These are phyloP conservation scores for Bacillus rossius DNA, from an alignment of 1,140 invertebrate genomes.

Conservation along the genomic window DNA sequence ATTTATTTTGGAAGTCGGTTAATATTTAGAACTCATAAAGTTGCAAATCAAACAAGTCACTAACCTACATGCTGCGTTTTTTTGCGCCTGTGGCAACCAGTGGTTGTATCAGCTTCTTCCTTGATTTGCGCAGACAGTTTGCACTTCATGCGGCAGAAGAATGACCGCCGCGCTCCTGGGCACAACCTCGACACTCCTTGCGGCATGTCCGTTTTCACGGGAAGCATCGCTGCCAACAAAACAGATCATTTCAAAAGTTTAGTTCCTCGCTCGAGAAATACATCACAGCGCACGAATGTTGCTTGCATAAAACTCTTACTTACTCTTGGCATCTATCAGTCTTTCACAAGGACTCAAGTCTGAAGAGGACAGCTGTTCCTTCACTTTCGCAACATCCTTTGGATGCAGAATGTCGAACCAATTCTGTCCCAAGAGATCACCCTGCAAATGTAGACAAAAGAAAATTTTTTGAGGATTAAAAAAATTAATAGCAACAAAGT, in stretches of 20 bases:
- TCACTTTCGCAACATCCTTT: conserved; percentile 91
- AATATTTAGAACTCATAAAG: too few species aligned
- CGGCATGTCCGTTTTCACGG: conserved; percentile 80
- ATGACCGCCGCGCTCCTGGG: conserved; percentile 83
- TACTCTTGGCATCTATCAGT: conserved; percentile 91
- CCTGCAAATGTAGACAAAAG: conserved; percentile 45
- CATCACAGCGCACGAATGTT: neutral
- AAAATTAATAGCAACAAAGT: neutral
- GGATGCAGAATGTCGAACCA: conserved; percentile 94
- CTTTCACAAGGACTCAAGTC: conserved; percentile 84
- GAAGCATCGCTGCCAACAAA: conserved; percentile 69
- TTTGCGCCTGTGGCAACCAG: conserved; percentile 55
- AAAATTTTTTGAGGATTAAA: too few species aligned
- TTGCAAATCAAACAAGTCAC: neutral
- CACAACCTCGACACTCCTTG: conserved; percentile 65
- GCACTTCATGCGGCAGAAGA: conserved; percentile 91
- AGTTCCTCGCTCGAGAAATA: neutral
- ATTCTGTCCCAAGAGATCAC: conserved; percentile 86
- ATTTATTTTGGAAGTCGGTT: too few species aligned
- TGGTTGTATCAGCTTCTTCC: conserved; percentile 63
- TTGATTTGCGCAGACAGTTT: conserved; percentile 56
- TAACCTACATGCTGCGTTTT: conserved; percentile 56
- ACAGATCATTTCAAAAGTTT: neutral
- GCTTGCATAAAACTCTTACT: conserved; percentile 31
- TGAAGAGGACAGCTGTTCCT: conserved; percentile 89